phyloP scores from a whole-genome alignment of 2,113 vertebrate genomes.

The Tragelaphus imberbis region DNA sequence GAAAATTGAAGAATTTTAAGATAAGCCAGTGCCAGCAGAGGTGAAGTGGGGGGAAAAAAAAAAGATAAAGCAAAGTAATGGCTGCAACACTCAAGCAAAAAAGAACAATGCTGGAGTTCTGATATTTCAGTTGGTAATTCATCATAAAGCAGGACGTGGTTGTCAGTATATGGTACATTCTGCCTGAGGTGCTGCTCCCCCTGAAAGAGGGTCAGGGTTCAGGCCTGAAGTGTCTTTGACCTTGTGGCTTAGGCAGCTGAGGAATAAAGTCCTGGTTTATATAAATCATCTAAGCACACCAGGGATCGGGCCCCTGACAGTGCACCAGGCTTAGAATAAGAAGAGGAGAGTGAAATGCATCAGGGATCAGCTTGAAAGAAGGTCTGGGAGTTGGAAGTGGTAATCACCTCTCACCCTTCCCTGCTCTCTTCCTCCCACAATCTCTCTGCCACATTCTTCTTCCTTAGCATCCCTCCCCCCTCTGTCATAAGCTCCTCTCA shows the following conservation, averaged over 20 bases:
- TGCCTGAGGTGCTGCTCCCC: not conserved
- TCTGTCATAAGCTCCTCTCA: not conserved
- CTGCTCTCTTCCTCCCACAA: not conserved
- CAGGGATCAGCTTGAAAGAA: not conserved
- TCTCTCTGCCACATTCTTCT: not conserved
- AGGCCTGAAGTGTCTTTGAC: not conserved
- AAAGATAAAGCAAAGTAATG: not conserved
- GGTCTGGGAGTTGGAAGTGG: not conserved
- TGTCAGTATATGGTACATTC: not conserved
- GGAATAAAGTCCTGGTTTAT: constrained; percentile 36
- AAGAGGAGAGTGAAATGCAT: constrained; percentile 1
- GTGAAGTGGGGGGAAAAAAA: not conserved
- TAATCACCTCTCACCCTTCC: not conserved
- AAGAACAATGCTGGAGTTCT: not conserved
- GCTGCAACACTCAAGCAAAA: not conserved
- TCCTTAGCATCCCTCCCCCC: not conserved
- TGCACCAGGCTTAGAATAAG: not conserved
- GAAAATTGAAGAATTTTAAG: not conserved
- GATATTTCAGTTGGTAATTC: not conserved
- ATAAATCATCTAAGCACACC: constrained; percentile 54
- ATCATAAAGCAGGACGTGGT: not conserved
- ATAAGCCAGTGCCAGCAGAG: not conserved
- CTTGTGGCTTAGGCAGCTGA: constrained; percentile 34
- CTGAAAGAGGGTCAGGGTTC: not conserved
- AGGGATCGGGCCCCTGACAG: constrained; percentile 26